Base-by-base conservation (phyloP, 2,113 vertebrate species). In the Marcusenius ussheri region DNA sequence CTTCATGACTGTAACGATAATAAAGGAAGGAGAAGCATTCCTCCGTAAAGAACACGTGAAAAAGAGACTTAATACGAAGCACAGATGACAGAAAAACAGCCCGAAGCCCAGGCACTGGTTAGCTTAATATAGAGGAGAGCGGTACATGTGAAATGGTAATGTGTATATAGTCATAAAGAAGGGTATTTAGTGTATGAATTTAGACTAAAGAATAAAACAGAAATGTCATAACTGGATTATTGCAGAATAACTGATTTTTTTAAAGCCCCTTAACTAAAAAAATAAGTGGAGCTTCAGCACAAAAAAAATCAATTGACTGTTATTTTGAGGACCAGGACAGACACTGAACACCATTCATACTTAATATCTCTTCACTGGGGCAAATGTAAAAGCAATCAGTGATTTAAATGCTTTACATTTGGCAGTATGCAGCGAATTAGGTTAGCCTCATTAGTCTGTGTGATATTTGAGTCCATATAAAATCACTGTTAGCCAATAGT, bases 21-120 rank as follows among this genome's bases (percentile, higher is more conserved):
- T 46, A 87, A 53, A 45, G 13, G 74, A 15, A 80, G 27, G 46
- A 45, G n/a, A 10, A 19, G n/a, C 62, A 31, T 31, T 27, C 10
- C 24, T 31, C 56, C 5, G 19, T 53, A 87, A 90, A 89, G 24
- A 66, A 88, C 66, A 88, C 47, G 66, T 90, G 89, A 50, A 56
- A 21, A 39, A 21, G 2, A n/a, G 11, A 88, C 62, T 51, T 74
- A 46, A 90, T 90, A 47, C 0, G n/a, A 53, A 90, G 74, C 89
- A 90, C 35, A 39, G 45, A 27, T 17, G 5, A 21, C 2, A 39
- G 1, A 5, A 46, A 45, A 51, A 35, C 17, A 62, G 87, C 19
- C 13, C 2, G 4, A 15, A 45, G 49, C 50, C 39, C 58, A 56
- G 11, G 21, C 49, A 7, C 35, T 42, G 74, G 51, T 66, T 15